Conservation (phyloP, 1,140 invertebrate genomes). For the Nasonia vitripennis region DNA sequence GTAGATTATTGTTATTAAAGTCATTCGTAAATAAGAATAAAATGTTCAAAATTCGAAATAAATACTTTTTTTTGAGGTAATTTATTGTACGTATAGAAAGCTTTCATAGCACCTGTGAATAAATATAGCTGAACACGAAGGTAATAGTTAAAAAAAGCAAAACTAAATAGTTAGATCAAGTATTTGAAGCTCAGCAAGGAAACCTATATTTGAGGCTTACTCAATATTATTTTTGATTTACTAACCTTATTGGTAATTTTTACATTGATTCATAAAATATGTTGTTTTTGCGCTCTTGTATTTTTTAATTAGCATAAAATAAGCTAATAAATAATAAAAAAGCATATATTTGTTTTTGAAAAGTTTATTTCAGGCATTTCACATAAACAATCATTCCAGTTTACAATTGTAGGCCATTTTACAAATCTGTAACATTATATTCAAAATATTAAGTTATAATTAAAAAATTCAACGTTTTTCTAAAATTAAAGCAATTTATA, state of each 20-base stretch:
- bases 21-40: conserved; percentile 30
- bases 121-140: too few relatives aligned
- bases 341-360: conserved; percentile 26
- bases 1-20: conserved; percentile 45
- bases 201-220: too few relatives aligned
- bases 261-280: too few relatives aligned
- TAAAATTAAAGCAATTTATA: conserved; percentile 51
- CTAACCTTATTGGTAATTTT: too few relatives aligned
- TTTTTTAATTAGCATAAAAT: neutral
- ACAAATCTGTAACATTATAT: conserved; percentile 51
- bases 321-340: neutral
- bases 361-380: conserved; percentile 50
- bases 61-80: neutral
- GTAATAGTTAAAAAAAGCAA: too few relatives aligned
- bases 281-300: too few relatives aligned
- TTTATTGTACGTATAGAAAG: neutral
- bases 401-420: conserved; percentile 51
- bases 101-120: neutral
- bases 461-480: conserved; percentile 51
- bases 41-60: conserved; percentile 13
- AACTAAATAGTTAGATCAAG: too few relatives aligned
- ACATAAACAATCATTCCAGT: conserved; percentile 48
- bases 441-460: conserved; percentile 53
- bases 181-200: too few relatives aligned
- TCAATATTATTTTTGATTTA: too few relatives aligned